Evolutionary conservation across 30 jellyfish, hydroid and myxozoan genomes (phyloP), one percentile per base, ranked within the genome.

Genomic region (Aurelia aurita): DNA sequence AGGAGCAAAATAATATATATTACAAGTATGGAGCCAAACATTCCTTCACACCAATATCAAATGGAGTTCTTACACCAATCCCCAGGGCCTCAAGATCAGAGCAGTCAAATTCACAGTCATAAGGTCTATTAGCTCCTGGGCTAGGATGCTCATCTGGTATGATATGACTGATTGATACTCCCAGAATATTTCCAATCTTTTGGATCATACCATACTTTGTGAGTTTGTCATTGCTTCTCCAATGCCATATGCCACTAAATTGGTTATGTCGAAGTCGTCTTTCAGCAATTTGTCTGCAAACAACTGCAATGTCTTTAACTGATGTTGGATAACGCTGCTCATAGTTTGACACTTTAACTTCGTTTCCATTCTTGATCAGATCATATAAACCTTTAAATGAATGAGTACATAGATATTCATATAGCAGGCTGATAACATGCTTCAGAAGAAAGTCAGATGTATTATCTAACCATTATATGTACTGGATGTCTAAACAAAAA

Each of bases 271-370:
- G 27, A 18, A 64, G 82, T 0, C 73, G 82, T 49, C 72, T 62
- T 58, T 92, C 92, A 23, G 79, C 91, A 23, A 92, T 92, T 49
- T 87, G 95, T 44, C 93, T 80, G 80, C 98, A 92, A 28, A 87
- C 97, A 28, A 54, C 91, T 28, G 98, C 98, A 79, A 92, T 82
- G 88, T 92, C 98, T 27, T 79, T 82, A 5, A 94, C 94, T 22
- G 83, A 51, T 35, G 98, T 92, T 53, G 98, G 98, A 44, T 59
- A 87, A 19, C 98, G 86, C 46, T 49, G 91, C 66, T 92, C 98
- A 80, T 58, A 92, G 69, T 92, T 68, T 2, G 98, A 92, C 43
- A 92, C 89, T 26, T 75, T 74, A 49, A 57, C 44, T 62, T 87
- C 77, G 2, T 47, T 59, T 23, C 82, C 82, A 27, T 89, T 85